Evolutionary conservation across 2,888 invertebrate genomes (phyloP).

Genomic region (Xiphydria camelus): DNA sequence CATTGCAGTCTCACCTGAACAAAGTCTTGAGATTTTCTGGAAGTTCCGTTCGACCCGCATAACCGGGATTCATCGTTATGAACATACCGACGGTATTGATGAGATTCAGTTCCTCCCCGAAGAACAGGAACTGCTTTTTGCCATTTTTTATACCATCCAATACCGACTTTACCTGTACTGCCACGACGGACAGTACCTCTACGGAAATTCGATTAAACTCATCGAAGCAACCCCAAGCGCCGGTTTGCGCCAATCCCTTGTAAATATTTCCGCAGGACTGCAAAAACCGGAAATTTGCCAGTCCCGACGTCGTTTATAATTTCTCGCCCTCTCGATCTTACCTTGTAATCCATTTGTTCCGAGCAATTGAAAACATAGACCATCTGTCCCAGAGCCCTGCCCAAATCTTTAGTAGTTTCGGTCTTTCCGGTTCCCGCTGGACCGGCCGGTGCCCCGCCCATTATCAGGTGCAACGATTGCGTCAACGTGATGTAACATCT

Average conservation of each 20-base stretch:
- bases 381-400: conserved; percentile 92
- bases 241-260: conserved; percentile 93
- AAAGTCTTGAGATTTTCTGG: conserved; percentile 75
- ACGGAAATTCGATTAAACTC: conserved; percentile 95
- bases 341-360: conserved; percentile 95
- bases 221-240: conserved; percentile 97
- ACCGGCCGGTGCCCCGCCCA: conserved; percentile 97
- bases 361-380: conserved; percentile 98
- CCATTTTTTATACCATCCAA: conserved; percentile 85
- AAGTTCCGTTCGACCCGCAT: conserved; percentile 87
- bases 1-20: conserved; percentile 54
- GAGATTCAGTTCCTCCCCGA: conserved; percentile 78
- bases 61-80: conserved; percentile 96
- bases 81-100: conserved; percentile 85
- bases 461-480: conserved; percentile 87
- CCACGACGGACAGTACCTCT: conserved; percentile 93
- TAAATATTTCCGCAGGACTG: conserved; percentile 90
- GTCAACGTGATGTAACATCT: conserved; percentile 94
- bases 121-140: conserved; percentile 79
- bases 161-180: conserved; percentile 87
- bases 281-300: conserved; percentile 3
- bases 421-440: conserved; percentile 97
- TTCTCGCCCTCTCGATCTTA: conserved; percentile 30
- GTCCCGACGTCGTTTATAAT: conserved; percentile 2
- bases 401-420: conserved; percentile 95